Percentiles rank a stretch among this genome's conserved stretches.
Evolutionary conservation across 2,113 vertebrate genomes (phyloP).

Genomic region (Ciconia maguari): DNA sequence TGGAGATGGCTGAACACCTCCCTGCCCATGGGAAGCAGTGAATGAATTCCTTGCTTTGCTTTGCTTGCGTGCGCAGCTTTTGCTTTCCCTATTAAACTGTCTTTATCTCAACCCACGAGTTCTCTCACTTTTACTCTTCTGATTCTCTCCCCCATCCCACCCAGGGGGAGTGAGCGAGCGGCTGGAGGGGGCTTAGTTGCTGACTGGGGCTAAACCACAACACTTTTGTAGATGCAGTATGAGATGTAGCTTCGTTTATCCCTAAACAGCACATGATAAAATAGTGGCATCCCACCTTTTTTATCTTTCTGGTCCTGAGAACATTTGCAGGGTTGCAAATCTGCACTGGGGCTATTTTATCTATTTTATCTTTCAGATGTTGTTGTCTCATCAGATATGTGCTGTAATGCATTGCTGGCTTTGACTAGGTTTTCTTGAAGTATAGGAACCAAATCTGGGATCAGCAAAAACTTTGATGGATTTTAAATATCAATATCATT

Average conservation of each 20-base stretch:
- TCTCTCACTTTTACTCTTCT: too few relatives aligned
- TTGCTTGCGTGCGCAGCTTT: too few relatives aligned
- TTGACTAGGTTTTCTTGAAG: background rate
- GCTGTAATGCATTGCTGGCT: background rate
- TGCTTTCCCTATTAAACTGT: too few relatives aligned
- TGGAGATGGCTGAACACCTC: too few relatives aligned
- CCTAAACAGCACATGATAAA: background rate
- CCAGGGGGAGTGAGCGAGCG: too few relatives aligned
- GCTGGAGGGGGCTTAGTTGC: too few relatives aligned
- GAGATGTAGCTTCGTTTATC: background rate
- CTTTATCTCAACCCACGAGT: too few relatives aligned
- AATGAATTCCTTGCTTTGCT: too few relatives aligned
- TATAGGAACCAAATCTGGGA: background rate
- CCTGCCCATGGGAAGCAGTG: too few relatives aligned
- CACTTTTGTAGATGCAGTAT: background rate
- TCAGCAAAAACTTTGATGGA: background rate
- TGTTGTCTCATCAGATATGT: background rate
- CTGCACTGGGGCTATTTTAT: background rate
- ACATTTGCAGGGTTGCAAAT: background rate
- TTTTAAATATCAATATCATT: background rate
- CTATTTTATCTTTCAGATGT: background rate
- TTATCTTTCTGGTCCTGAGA: background rate
- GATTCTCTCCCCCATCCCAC: too few relatives aligned
- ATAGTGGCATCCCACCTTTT: background rate
- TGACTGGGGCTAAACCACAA: too few relatives aligned